These are phyloP conservation scores for Drosophila erecta DNA, from an alignment of 1,140 invertebrate species.

Conservation along the genomic window DNA sequence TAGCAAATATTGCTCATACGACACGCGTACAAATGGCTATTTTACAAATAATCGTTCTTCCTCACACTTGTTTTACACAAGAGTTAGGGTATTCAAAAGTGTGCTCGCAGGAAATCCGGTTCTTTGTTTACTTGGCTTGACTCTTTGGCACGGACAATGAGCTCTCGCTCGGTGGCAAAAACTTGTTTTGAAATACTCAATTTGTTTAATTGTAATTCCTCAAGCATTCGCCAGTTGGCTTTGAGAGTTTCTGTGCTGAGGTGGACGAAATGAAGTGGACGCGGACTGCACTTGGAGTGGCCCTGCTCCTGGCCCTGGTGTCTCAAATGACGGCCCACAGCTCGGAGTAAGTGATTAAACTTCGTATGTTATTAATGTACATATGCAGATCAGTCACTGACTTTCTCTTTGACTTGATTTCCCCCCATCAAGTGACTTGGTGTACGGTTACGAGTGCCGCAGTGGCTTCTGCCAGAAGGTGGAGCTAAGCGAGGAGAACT, in stretches of 20 bases:
- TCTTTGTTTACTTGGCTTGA: slow-evolving; percentile 31
- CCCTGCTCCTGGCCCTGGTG: slow-evolving; percentile 41
- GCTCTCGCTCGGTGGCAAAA: slow-evolving; percentile 18
- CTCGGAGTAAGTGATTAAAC: slow-evolving; percentile 47
- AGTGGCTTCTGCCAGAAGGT: slow-evolving; percentile 86
- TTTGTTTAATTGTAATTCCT: slow-evolving; percentile 45
- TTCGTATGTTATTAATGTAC: too few species aligned
- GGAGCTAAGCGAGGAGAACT: slow-evolving; percentile 84
- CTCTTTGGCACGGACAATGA: slow-evolving; percentile 27
- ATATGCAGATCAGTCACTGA: background rate
- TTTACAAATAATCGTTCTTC: too few species aligned
- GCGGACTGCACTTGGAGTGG: slow-evolving; percentile 26
- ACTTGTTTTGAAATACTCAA: slow-evolving; percentile 54
- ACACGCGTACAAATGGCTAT: too few species aligned
- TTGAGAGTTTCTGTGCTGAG: slow-evolving; percentile 26
- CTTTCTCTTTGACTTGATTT: slow-evolving; percentile 17
- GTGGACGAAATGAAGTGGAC: slow-evolving; percentile 47
- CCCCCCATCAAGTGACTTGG: slow-evolving; percentile 52
- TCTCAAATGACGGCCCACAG: slow-evolving; percentile 24
- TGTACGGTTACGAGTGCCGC: slow-evolving; percentile 87
- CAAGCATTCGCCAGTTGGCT: slow-evolving; percentile 29
- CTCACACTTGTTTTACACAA: too few species aligned
- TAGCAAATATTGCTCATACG: too few species aligned
- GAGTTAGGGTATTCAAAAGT: slow-evolving; percentile 14
- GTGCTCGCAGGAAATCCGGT: background rate